Conservation (phyloP, 2,113 vertebrate species). For the Callopanchax toddi region DNA sequence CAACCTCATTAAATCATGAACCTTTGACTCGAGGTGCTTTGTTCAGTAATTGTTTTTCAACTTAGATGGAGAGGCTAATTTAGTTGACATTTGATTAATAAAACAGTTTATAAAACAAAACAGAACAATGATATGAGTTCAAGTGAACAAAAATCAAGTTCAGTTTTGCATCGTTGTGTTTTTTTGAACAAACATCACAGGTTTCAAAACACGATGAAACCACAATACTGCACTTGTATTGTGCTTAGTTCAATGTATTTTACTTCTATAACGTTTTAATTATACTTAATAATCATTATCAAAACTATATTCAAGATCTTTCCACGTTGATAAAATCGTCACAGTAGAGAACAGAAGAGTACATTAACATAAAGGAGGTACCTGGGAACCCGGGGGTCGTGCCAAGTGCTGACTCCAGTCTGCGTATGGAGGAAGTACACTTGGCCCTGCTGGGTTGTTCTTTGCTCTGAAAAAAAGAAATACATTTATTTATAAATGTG, state of each 20-base stretch:
- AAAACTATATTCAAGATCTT: background rate
- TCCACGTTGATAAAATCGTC: background rate
- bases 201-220: no score
- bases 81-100: no score
- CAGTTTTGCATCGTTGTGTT: conserved; percentile 18
- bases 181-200: no score
- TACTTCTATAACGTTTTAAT: no score
- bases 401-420: conserved; percentile 97
- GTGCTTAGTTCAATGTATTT: no score
- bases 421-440: conserved; percentile 97
- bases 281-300: no score
- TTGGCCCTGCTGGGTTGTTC: conserved; percentile 95
- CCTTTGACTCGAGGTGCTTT: no score
- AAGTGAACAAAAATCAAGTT: conserved; percentile 27
- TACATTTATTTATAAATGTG: background rate
- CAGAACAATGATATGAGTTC: conserved; percentile 27
- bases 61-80: no score
- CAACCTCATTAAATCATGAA: conserved; percentile 51
- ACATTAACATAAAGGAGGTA: conserved; percentile 59
- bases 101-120: conserved; percentile 15
- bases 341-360: background rate
- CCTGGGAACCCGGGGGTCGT: conserved; percentile 94
- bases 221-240: no score
- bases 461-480: conserved; percentile 87
- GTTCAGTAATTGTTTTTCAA: no score